phyloP scores from a whole-genome alignment of 1,140 invertebrate genomes.

The Zaprionus nigranus region DNA sequence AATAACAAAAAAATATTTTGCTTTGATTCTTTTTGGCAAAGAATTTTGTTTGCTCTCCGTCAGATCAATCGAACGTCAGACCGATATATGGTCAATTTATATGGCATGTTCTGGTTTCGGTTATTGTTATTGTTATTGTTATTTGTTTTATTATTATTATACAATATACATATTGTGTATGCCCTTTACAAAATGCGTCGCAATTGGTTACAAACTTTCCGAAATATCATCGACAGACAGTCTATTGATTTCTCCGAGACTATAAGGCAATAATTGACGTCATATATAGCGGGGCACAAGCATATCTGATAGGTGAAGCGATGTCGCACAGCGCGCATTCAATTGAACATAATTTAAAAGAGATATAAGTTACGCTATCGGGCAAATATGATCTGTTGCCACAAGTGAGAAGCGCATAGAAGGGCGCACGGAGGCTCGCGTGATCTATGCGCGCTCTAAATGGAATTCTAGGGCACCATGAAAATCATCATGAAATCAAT shows the following conservation, averaged over 20 bases:
- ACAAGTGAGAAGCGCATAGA: constrained; percentile 50
- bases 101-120: constrained; percentile 31
- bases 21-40: constrained; percentile 33
- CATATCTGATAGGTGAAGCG: constrained; percentile 62
- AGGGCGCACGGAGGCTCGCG: constrained; percentile 61
- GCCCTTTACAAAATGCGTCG: constrained; percentile 40
- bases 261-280: constrained; percentile 59
- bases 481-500: constrained; percentile 14
- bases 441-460: constrained; percentile 33
- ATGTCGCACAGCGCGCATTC: constrained; percentile 40
- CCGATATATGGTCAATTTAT: constrained; percentile 23
- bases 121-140: constrained; percentile 36
- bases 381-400: constrained; percentile 57
- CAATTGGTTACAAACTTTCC: constrained; percentile 48
- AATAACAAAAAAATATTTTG: constrained; percentile 20
- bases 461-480: constrained; percentile 39
- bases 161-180: background rate
- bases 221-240: constrained; percentile 30
- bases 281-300: constrained; percentile 48
- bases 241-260: constrained; percentile 35
- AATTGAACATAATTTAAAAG: constrained; percentile 81
- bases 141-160: constrained; percentile 25
- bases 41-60: constrained; percentile 46
- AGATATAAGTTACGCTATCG: constrained; percentile 72
- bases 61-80: constrained; percentile 27